Percentiles rank a stretch among this genome's conserved stretches.
Evolutionary conservation across 92 coral and sea anemone species (phyloP).

Genomic region (Porites rus): DNA sequence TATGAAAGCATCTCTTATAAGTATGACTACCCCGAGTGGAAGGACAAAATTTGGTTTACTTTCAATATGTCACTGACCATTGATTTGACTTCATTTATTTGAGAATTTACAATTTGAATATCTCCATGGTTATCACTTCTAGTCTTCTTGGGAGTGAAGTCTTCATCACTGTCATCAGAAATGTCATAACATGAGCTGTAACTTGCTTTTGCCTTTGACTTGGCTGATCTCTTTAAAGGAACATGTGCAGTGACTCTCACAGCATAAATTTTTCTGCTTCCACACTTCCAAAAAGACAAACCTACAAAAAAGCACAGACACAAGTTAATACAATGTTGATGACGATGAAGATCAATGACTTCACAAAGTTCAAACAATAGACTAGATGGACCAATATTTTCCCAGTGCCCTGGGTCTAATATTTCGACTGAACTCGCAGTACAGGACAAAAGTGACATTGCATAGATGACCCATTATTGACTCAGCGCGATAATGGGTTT

Average conservation of each 20-base stretch:
- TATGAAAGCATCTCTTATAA: constrained; percentile 71
- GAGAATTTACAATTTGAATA: constrained; percentile 43
- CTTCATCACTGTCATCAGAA: constrained; percentile 31
- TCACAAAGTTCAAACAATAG: no score
- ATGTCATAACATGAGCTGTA: constrained; percentile 34
- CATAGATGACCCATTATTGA: no score
- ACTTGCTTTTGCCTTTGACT: constrained; percentile 57
- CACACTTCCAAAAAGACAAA: constrained; percentile 72
- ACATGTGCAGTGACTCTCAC: constrained; percentile 36
- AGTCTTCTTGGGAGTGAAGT: no score
- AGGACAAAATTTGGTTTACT: constrained; percentile 47
- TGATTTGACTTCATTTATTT: constrained; percentile 52
- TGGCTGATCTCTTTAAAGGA: constrained; percentile 42
- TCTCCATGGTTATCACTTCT: background rate
- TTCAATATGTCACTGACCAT: constrained; percentile 21
- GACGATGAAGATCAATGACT: no score
- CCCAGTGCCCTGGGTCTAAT: no score
- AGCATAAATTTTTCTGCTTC: constrained; percentile 75
- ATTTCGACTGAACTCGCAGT: no score
- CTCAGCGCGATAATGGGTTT: no score
- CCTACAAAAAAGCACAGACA: constrained; percentile 53
- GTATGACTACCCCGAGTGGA: constrained; percentile 70
- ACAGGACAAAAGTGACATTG: no score
- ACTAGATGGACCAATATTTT: no score
- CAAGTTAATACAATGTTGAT: background rate